Evolutionary conservation across 2,113 vertebrate species (phyloP).

Genomic region (Archilochus colubris): DNA sequence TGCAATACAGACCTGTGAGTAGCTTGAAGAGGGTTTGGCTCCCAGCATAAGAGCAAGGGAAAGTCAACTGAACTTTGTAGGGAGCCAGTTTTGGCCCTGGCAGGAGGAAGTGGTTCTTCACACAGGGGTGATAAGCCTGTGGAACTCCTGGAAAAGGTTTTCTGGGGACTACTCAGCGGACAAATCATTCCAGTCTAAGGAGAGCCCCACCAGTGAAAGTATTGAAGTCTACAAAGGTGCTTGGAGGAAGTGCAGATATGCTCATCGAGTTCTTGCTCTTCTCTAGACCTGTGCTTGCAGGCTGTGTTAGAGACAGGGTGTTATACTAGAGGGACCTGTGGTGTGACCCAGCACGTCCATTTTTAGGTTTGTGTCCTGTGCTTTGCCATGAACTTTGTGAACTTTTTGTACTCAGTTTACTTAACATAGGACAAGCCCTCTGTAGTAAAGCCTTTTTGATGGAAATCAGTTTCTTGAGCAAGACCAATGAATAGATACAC

Average conservation of each 20-base stretch:
- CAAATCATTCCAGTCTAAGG: neutral
- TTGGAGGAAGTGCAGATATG: neutral
- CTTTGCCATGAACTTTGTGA: neutral
- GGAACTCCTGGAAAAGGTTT: neutral
- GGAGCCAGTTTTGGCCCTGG: neutral
- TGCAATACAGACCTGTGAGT: neutral
- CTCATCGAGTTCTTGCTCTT: neutral
- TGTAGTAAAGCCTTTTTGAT: neutral
- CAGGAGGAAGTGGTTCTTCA: neutral
- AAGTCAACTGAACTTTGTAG: neutral
- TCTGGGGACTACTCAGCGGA: neutral
- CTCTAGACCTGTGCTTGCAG: neutral
- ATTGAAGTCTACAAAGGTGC: neutral
- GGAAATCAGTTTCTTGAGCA: neutral
- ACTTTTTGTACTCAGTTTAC: neutral
- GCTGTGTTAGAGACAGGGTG: neutral
- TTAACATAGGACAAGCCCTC: neutral
- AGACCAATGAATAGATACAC: slow-evolving; percentile 11
- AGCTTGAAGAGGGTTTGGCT: neutral
- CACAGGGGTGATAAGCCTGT: neutral
- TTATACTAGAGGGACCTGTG: neutral
- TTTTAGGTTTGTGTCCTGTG: neutral
- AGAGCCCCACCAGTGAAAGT: neutral
- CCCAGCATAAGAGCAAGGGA: neutral
- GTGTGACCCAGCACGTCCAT: neutral